Evolutionary conservation across 2,113 vertebrate genomes (phyloP), one percentile per base, ranked within the genome.

Genomic region (Podarcis cretensis): DNA sequence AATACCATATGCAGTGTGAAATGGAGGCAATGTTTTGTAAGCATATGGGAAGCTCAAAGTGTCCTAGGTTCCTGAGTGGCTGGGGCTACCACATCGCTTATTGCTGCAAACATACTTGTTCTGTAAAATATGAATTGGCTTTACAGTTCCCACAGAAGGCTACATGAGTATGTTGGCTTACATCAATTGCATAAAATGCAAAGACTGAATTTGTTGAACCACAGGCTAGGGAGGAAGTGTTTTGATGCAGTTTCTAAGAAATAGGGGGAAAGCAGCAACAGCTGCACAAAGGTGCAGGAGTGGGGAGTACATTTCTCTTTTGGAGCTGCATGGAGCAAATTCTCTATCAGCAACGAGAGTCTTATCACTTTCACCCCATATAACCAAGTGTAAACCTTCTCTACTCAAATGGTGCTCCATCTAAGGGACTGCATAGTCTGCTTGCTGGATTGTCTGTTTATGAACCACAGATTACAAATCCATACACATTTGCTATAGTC

Each of bases 201-300:
- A n/a, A 54, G 12, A 81, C 37, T 48, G 21, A 66, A 30, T 79
- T 48, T 87, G 63, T n/a, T 71, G 65, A 87, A 69, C 10, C 8
- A 43, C 8, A 78, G 21, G 21, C 32, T 71, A 71, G 30, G 66
- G 48, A 59, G 68, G 27, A 81, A 87, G 27, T 54, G 13, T 71
- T 16, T 59, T 57, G 30, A 81, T 23, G 68, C 40, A 78, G 23
- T 8, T 82, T 75, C 6, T n/a, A 78, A 78, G 20, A 86, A 77
- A 79, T 32, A 7, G n/a, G 16, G 63, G 37, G 21, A 35, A 63
- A 75, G 3, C 32, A 65, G 73, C 0, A 1, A 6, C 0, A 37
- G 57, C 1, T 82, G 48, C 32, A 0, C 3, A 78, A 54, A 83
- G 16, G 27, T 27, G 12, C 6, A 80, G 1, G 9, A 5, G 20